Evolutionary conservation across 2,113 vertebrate species (phyloP).

Genomic region (Poeciliopsis prolifica): DNA sequence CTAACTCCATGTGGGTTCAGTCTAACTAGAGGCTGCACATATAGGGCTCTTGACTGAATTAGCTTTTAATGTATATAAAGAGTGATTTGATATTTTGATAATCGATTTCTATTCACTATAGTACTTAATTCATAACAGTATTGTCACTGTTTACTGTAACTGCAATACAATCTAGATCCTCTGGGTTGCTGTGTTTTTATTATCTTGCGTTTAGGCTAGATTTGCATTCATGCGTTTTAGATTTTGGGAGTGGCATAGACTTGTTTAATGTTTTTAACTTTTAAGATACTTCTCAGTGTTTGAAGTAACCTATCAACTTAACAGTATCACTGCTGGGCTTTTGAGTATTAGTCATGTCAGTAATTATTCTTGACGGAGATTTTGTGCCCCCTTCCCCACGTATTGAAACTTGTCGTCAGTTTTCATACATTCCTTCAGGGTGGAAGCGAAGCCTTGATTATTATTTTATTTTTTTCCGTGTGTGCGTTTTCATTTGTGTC

Average conservation of each 20-base stretch:
- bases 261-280: conserved; percentile 79
- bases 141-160: conserved; percentile 92
- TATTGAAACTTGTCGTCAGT: conserved; percentile 86
- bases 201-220: conserved; percentile 59
- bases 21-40: conserved; percentile 82
- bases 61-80: conserved; percentile 87
- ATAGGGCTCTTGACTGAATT: conserved; percentile 84
- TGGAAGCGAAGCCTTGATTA: conserved; percentile 82
- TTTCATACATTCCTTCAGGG: conserved; percentile 99
- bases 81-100: conserved; percentile 90
- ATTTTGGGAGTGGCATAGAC: conserved; percentile 86
- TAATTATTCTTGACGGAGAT: conserved; percentile 84
- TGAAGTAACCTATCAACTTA: conserved; percentile 71
- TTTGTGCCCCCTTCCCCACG: conserved; percentile 64
- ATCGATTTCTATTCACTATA: conserved; percentile 89
- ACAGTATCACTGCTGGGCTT: conserved; percentile 85
- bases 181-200: conserved; percentile 83
- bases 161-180: conserved; percentile 91
- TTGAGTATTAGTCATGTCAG: conserved; percentile 90
- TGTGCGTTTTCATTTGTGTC: conserved; percentile 62
- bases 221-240: conserved; percentile 68
- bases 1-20: conserved; percentile 72
- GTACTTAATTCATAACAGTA: conserved; percentile 85
- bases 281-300: conserved; percentile 95
- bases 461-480: conserved; percentile 32